These are phyloP conservation scores for Vireo altiloquus DNA, from an alignment of 2,113 vertebrate species.

Conservation along the genomic window DNA sequence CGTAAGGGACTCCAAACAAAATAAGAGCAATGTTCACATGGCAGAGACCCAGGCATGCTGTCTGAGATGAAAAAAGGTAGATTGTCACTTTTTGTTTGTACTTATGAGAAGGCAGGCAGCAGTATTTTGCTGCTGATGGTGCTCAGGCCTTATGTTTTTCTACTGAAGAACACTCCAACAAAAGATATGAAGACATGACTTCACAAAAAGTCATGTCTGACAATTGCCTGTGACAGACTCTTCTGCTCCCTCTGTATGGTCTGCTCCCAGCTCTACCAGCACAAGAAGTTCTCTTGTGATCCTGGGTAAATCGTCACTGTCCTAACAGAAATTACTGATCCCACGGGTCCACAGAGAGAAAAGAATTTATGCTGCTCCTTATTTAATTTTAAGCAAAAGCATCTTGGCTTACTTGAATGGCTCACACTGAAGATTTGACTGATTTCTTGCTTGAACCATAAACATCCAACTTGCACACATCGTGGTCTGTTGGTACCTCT, in stretches of 20 bases:
- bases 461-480: neutral
- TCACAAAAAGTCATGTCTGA: neutral
- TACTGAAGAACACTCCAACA: neutral
- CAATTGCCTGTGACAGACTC: neutral
- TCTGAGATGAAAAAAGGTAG: neutral
- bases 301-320: neutral
- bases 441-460: neutral
- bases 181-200: rapidly evolving
- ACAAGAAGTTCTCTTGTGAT: neutral
- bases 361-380: neutral
- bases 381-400: neutral
- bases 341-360: neutral
- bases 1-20: neutral
- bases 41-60: neutral
- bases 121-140: neutral
- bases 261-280: neutral
- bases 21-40: neutral
- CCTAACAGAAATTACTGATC: neutral
- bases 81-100: neutral
- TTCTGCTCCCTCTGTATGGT: neutral
- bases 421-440: neutral
- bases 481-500: neutral
- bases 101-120: neutral
- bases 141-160: neutral
- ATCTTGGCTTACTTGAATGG: neutral